phyloP scores from a whole-genome alignment of 2,113 vertebrate species.

The Heteronetta atricapilla region DNA sequence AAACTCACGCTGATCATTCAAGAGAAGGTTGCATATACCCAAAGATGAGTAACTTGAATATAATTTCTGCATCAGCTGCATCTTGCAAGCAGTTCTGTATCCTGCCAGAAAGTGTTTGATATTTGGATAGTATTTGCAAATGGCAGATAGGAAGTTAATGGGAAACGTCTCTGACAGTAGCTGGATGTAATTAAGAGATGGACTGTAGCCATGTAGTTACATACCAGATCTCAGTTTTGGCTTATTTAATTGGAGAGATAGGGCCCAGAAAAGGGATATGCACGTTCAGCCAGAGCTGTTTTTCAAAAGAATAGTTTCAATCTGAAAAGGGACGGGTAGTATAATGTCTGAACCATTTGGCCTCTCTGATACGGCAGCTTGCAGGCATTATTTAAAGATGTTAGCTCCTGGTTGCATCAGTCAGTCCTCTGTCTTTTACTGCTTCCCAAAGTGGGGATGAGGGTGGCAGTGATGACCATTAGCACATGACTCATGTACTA shows the following conservation, averaged over 20 bases:
- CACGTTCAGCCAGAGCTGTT: neutral
- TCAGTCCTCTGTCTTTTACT: neutral
- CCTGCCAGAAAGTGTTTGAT: neutral
- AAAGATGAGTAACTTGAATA: neutral
- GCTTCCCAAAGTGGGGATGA: neutral
- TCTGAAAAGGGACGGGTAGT: neutral
- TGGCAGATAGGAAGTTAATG: neutral
- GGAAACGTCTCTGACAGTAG: constrained; percentile 2
- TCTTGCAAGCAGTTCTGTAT: neutral
- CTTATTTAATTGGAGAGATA: neutral
- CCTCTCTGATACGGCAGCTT: neutral
- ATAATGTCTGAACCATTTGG: neutral
- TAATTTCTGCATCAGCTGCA: neutral
- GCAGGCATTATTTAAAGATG: neutral
- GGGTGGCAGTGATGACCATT: neutral
- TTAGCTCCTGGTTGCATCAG: neutral
- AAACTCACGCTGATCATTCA: neutral
- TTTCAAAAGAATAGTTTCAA: constrained; percentile 1
- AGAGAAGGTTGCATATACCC: neutral
- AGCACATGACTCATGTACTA: neutral
- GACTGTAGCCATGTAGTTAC: constrained; percentile 5
- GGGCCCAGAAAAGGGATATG: neutral
- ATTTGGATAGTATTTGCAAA: neutral
- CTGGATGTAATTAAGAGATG: constrained; percentile 9
- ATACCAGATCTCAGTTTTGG: neutral